Conservation (phyloP, 2,113 vertebrate genomes). For the Grammomys surdaster region DNA sequence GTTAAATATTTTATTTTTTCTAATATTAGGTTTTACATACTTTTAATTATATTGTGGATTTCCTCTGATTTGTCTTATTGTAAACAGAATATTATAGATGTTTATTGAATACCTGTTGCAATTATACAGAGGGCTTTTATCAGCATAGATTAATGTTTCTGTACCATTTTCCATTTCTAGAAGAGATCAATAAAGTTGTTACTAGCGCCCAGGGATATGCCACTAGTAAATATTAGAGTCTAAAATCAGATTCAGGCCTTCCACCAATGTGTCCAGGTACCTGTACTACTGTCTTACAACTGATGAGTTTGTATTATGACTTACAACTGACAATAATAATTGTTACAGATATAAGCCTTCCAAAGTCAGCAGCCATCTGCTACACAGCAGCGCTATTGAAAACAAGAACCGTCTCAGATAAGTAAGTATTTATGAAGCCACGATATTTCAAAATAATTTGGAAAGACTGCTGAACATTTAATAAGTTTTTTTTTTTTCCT, state of each 20-base stretch:
- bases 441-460: background rate
- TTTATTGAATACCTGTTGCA: constrained; percentile 40
- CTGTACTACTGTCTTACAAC: background rate
- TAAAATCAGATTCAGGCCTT: constrained; percentile 37
- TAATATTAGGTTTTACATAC: constrained; percentile 25
- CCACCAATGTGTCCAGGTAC: constrained; percentile 6
- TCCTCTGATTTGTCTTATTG: constrained; percentile 29
- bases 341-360: constrained; percentile 97
- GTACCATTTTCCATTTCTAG: constrained; percentile 40
- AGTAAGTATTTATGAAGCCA: constrained; percentile 88
- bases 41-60: constrained; percentile 47
- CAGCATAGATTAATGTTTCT: constrained; percentile 38
- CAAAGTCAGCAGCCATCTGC: constrained; percentile 99
- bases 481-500: background rate
- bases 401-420: constrained; percentile 99
- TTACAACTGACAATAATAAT: constrained; percentile 70
- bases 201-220: background rate
- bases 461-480: constrained; percentile 45
- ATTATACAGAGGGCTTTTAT: constrained; percentile 21
- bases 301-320: constrained; percentile 55
- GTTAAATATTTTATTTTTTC: constrained; percentile 40
- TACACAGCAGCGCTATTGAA: constrained; percentile 99
- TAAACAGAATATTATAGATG: constrained; percentile 58
- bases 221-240: constrained; percentile 49
- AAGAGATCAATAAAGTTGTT: constrained; percentile 52